Percentiles rank a stretch among this genome's conserved stretches.
Conservation (phyloP, 2,113 vertebrate genomes). For the Thalassarche chlororhynchos region DNA sequence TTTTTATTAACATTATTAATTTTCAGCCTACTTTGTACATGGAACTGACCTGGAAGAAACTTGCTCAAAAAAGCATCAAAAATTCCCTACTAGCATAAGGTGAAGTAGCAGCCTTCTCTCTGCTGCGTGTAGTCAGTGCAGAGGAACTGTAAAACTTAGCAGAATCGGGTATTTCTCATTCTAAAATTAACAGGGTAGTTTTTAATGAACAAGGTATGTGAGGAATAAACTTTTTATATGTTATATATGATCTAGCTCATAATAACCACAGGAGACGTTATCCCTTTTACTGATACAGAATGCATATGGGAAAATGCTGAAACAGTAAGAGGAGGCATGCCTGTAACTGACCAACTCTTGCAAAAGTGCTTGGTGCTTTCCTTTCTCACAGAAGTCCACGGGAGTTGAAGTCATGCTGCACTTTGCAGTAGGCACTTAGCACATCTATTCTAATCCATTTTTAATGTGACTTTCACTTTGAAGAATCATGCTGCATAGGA, state of each 20-base stretch:
- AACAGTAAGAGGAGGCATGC: background rate
- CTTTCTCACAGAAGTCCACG: background rate
- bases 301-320: background rate
- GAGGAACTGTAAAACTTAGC: background rate
- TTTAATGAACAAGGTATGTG: background rate
- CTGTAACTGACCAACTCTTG: background rate
- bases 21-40: background rate
- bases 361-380: background rate
- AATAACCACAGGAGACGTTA: background rate
- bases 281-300: background rate
- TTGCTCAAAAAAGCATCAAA: background rate
- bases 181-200: background rate
- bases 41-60: background rate
- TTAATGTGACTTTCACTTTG: constrained; percentile 43
- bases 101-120: background rate
- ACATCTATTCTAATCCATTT: constrained; percentile 28
- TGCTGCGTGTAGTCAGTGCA: background rate
- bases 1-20: constrained; percentile 12
- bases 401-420: background rate
- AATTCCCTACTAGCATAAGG: background rate
- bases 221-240: background rate
- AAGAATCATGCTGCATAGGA: background rate
- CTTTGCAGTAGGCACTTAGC: background rate
- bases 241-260: background rate
- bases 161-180: background rate